Evolutionary conservation across 2,797 vertebrate species (phyloP), one percentile per base, ranked within the genome.

Genomic region (Oreochromis mossambicus): DNA sequence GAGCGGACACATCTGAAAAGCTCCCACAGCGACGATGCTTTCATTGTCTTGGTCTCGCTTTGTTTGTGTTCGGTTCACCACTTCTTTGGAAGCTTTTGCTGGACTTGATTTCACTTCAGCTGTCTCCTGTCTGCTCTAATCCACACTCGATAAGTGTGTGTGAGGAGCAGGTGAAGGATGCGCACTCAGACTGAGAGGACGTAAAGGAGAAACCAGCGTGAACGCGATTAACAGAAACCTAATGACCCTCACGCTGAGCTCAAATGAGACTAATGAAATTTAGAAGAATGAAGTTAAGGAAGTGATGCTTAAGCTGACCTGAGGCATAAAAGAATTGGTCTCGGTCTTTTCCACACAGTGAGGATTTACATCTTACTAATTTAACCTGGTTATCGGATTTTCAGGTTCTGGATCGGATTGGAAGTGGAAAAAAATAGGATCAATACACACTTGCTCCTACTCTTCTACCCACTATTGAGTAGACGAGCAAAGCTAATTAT

Each of bases 401-500:
- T 38, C n/a, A 34, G 61, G 61, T 38, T 38, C 19, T 12, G 43
- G 43, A 32, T 48, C 1, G 0, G 68, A 50, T 32, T 32, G 26
- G 46, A 75, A 51, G 17, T 3, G 70, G 11, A 0, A 8, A 32
- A 7, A 1, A n/a, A n/a, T 3, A 2, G 17, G 46, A 51, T 75
- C 0, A 19, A 50, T 8, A 32, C 70, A 32, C 32, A 29, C 43
- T 48, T 48, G 26, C 43, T 19, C 2, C 76, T 24, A 63, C 32
- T 85, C 61, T 55, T 82, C 32, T 41, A 61, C 11, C 21, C 46
- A 78, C 77, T 24, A 73, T 1, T 48, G 41, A 46, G 38, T 58
- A 79, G 36, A 82, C 85, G 77, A 86, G 61, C 55, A 12, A 48
- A 38, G 83, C 76, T 79, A 88, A 86, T 76, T 34, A 70, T 58